These are phyloP conservation scores for Otolemur crassicaudatus DNA, from an alignment of 2,797 vertebrate species.

Conservation along the genomic window DNA sequence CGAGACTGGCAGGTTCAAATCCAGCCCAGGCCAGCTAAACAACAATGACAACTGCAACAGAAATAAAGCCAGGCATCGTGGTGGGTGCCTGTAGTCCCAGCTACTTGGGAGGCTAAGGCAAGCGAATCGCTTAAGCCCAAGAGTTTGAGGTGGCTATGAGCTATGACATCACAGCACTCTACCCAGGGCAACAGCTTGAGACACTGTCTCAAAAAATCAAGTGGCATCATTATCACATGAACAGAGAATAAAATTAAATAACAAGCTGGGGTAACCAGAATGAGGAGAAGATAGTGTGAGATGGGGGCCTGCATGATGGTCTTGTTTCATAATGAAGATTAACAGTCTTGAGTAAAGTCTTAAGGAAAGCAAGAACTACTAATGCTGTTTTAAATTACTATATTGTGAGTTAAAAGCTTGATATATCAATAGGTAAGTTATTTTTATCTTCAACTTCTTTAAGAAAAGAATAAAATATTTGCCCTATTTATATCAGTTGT, in stretches of 20 bases:
- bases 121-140: too few relatives aligned
- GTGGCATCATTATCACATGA: not conserved
- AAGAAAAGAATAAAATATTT: not conserved
- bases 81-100: too few relatives aligned
- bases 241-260: not conserved
- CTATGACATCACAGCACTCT: too few relatives aligned
- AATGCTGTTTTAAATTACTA: not conserved
- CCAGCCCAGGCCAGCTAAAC: too few relatives aligned
- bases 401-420: not conserved
- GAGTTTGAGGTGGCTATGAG: too few relatives aligned
- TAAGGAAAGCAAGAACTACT: not conserved
- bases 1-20: too few relatives aligned
- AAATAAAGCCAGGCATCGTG: too few relatives aligned
- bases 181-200: too few relatives aligned
- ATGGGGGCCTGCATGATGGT: not conserved
- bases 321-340: not conserved
- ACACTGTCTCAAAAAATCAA: not conserved
- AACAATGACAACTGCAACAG: too few relatives aligned
- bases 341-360: not conserved
- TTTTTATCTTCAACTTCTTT: not conserved
- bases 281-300: not conserved
- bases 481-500: not conserved
- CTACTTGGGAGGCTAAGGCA: too few relatives aligned
- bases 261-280: not conserved
- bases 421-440: not conserved